Evolutionary conservation across 2,797 vertebrate genomes (phyloP).

Genomic region (Propithecus deckenii): DNA sequence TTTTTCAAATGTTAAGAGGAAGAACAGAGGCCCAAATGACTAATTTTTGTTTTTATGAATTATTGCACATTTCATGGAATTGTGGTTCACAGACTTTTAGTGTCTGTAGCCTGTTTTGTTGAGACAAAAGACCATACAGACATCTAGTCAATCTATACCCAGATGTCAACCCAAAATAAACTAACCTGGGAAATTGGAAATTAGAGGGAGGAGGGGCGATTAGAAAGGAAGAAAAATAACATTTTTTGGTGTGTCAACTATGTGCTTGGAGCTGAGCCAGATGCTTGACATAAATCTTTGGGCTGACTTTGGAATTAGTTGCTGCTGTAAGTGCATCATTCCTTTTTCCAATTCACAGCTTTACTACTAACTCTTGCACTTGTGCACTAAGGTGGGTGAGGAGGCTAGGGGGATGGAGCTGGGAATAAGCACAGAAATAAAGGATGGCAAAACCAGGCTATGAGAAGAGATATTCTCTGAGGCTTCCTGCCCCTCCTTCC

Average conservation of each 20-base stretch:
- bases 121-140: not conserved
- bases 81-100: not conserved
- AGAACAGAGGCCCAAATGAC: not conserved
- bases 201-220: not conserved
- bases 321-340: not conserved
- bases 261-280: not conserved
- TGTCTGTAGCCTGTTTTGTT: not conserved
- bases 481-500: not conserved
- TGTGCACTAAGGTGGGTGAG: not conserved
- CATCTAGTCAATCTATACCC: not conserved
- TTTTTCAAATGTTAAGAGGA: slow-evolving; percentile 16
- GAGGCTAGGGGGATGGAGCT: not conserved
- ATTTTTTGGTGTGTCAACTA: not conserved
- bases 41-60: not conserved
- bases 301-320: not conserved
- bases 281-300: not conserved
- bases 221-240: slow-evolving; percentile 20
- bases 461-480: not conserved
- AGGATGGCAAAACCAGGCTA: not conserved
- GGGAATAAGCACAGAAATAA: not conserved
- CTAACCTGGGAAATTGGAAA: not conserved
- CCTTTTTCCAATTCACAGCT: not conserved
- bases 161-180: not conserved
- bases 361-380: not conserved
- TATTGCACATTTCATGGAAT: not conserved